A percentile compares a stretch with the other conserved stretches of the same genome.
Evolutionary conservation across 2,888 invertebrate genomes (phyloP).

Genomic region (Acanthosoma haemorrhoidale): DNA sequence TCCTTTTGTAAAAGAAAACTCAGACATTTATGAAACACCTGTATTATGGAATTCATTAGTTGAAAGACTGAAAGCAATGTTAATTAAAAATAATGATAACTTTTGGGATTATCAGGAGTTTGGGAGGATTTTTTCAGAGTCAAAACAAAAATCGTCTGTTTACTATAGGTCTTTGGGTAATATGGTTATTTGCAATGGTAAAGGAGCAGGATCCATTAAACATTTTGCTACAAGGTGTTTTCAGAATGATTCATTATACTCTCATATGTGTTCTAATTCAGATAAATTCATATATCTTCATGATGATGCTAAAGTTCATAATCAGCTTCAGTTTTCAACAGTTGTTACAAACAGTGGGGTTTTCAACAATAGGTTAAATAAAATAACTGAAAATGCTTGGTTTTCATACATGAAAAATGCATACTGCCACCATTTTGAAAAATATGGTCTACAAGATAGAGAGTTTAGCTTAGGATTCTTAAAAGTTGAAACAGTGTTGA

Average conservation of each 20-base stretch:
- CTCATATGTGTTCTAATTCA: slow-evolving; percentile 46
- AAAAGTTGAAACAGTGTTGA: slow-evolving; percentile 49
- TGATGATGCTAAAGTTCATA: slow-evolving; percentile 46
- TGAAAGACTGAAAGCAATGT: slow-evolving; percentile 6
- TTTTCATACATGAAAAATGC: slow-evolving; percentile 49
- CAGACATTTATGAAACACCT: slow-evolving; percentile 45
- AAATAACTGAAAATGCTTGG: slow-evolving; percentile 49
- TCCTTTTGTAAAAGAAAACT: slow-evolving; percentile 45
- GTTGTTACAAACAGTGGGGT: slow-evolving; percentile 49
- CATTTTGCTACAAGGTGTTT: slow-evolving; percentile 44
- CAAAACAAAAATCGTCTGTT: slow-evolving; percentile 19
- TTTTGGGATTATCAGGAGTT: slow-evolving; percentile 24
- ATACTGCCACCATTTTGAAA: slow-evolving; percentile 52
- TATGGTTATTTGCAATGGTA: slow-evolving; percentile 46
- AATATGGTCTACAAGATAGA: slow-evolving; percentile 49
- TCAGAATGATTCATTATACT: slow-evolving; percentile 45
- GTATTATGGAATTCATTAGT: slow-evolving; percentile 46
- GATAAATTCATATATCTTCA: slow-evolving; percentile 46
- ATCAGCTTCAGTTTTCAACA: slow-evolving; percentile 48
- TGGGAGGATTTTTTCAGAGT: background rate
- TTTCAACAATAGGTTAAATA: slow-evolving; percentile 46
- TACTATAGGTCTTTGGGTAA: slow-evolving; percentile 45
- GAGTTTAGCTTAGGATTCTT: slow-evolving; percentile 51
- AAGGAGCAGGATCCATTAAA: slow-evolving; percentile 43
- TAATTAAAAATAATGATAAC: slow-evolving; percentile 11